Evolutionary conservation across 2,888 invertebrate species (phyloP).

Genomic region (Drosophila rellima): DNA sequence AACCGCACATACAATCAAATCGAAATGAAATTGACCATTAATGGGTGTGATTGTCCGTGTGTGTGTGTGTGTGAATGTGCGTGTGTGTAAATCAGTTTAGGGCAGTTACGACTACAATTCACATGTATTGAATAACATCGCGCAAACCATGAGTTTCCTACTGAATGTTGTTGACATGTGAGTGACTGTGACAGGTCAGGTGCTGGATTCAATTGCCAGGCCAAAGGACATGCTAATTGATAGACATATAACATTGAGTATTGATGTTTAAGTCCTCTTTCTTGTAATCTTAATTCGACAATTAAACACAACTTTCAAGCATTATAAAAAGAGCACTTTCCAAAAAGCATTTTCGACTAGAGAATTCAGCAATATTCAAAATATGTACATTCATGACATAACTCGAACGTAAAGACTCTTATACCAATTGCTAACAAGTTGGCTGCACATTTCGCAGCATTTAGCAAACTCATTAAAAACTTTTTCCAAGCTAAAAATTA

Average conservation of each 20-base stretch:
- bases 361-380: background rate
- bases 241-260: background rate
- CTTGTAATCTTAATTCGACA: background rate
- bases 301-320: too few species aligned
- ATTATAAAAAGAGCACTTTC: background rate
- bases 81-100: slow-evolving; percentile 20
- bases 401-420: slow-evolving; percentile 26
- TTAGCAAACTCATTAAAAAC: slow-evolving; percentile 83
- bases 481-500: slow-evolving; percentile 47
- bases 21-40: slow-evolving; percentile 82
- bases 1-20: slow-evolving; percentile 67
- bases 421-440: slow-evolving; percentile 40
- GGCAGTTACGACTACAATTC: slow-evolving; percentile 20
- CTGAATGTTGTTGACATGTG: slow-evolving; percentile 57
- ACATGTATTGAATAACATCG: slow-evolving; percentile 50
- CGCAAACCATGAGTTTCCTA: slow-evolving; percentile 25
- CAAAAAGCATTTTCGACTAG: background rate
- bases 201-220: background rate
- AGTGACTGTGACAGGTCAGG: slow-evolving; percentile 27
- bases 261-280: background rate
- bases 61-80: slow-evolving; percentile 24
- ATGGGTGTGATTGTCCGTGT: slow-evolving; percentile 57
- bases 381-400: slow-evolving; percentile 17
- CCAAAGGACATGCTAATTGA: slow-evolving; percentile 3
- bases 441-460: slow-evolving; percentile 60